Conservation (phyloP, 2,113 vertebrate species). For the Megalops atlanticus region DNA sequence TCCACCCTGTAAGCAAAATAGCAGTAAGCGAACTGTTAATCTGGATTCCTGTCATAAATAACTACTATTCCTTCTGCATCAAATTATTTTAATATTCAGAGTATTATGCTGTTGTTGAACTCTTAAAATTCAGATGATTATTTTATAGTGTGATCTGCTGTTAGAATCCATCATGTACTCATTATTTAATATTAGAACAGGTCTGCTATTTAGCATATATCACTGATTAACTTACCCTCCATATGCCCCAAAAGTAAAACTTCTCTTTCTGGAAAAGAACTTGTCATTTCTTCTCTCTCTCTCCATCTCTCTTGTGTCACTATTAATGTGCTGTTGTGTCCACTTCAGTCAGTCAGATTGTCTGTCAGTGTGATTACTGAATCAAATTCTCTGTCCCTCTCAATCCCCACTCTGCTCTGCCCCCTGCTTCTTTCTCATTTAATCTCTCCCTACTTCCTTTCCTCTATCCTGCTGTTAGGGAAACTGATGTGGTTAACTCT, state of each 20-base stretch:
- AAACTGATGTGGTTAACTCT: conserved; percentile 65
- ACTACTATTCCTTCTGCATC: neutral
- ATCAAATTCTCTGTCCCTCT: conserved; percentile 68
- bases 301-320: conserved; percentile 55
- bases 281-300: conserved; percentile 58
- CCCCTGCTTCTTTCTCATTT: conserved; percentile 74
- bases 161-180: neutral
- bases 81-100: neutral
- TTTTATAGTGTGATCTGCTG: too few relatives aligned
- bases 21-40: conserved; percentile 30
- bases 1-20: conserved; percentile 57
- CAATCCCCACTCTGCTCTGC: conserved; percentile 64
- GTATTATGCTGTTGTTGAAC: neutral
- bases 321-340: conserved; percentile 46
- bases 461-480: conserved; percentile 64
- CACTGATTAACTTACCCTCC: conserved; percentile 71
- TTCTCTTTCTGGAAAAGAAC: conserved; percentile 75
- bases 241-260: conserved; percentile 75
- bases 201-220: neutral
- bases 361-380: conserved; percentile 72
- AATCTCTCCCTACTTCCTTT: conserved; percentile 66
- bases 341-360: conserved; percentile 63
- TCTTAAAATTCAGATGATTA: neutral
- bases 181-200: neutral
- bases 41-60: conserved; percentile 6